Percentiles rank a stretch among this genome's conserved stretches.
Conservation (phyloP, 2,888 invertebrate genomes). For the Prosopocoilus inquinatus region DNA sequence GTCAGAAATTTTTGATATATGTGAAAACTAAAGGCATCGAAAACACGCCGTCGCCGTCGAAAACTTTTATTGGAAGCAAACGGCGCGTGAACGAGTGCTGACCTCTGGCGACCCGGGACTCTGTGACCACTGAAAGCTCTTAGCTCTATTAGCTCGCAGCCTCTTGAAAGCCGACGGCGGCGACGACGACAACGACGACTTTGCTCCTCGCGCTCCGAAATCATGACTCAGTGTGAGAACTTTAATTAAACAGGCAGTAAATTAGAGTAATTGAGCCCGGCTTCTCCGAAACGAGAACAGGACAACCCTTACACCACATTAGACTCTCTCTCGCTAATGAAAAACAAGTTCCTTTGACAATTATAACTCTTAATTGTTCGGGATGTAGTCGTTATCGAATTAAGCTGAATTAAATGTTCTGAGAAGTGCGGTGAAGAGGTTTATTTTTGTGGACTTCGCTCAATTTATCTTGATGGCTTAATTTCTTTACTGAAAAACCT, state of each 20-base stretch:
- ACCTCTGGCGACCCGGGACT: constrained; percentile 17
- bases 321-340: too few relatives aligned
- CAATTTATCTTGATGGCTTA: too few relatives aligned
- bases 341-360: too few relatives aligned
- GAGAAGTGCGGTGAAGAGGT: too few relatives aligned
- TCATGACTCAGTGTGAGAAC: constrained; percentile 20
- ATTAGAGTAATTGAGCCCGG: constrained; percentile 21
- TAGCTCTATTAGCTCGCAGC: constrained; percentile 16
- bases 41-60: neutral
- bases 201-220: constrained; percentile 15
- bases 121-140: constrained; percentile 20
- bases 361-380: too few relatives aligned
- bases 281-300: constrained; percentile 10
- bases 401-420: too few relatives aligned
- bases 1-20: neutral
- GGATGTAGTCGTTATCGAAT: too few relatives aligned
- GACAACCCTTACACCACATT: neutral
- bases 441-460: too few relatives aligned
- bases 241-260: constrained; percentile 24
- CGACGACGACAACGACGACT: neutral
- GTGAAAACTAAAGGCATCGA: neutral
- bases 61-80: constrained; percentile 3
- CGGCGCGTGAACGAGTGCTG: constrained; percentile 14
- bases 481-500: too few relatives aligned
- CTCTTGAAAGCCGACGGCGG: constrained; percentile 8